phyloP scores from a whole-genome alignment of 2,797 vertebrate species.

The Limnodromus scolopaceus region DNA sequence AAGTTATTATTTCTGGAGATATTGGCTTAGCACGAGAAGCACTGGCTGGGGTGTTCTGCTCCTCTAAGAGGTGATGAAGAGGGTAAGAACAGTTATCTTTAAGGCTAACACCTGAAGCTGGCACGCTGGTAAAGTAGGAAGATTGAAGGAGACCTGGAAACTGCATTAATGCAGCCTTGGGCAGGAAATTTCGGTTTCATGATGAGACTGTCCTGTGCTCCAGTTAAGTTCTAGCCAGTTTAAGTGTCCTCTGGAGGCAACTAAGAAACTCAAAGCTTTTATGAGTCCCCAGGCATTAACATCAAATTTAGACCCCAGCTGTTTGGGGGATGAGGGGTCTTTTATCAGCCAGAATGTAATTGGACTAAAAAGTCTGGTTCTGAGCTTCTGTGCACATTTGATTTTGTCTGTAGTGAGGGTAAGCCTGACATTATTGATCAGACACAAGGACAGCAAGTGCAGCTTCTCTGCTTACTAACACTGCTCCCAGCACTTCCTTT shows the following conservation, averaged over 20 bases:
- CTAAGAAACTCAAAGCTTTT: conserved; percentile 7
- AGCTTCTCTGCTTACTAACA: not conserved
- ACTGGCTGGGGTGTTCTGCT: not conserved
- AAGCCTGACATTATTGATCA: not conserved
- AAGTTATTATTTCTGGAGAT: conserved; percentile 49
- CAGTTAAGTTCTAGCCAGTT: not conserved
- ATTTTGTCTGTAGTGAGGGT: not conserved
- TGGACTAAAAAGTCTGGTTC: not conserved
- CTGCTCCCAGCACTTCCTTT: rapidly evolving
- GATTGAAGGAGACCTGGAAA: conserved; percentile 11
- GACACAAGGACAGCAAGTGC: not conserved
- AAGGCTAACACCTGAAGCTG: not conserved
- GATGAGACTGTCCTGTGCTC: not conserved
- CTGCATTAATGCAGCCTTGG: not conserved
- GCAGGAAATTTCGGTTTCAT: not conserved
- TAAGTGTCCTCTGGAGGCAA: not conserved
- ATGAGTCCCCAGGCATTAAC: not conserved
- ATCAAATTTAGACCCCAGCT: conserved; percentile 1
- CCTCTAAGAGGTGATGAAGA: conserved; percentile 17
- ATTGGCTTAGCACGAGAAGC: conserved; percentile 8
- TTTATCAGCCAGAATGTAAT: not conserved
- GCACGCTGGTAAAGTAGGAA: not conserved
- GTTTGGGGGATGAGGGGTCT: not conserved
- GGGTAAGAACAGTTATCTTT: not conserved
- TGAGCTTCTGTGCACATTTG: not conserved